Conservation (phyloP, 92 coral and sea anemone species). For the Galaxea fascicularis region DNA sequence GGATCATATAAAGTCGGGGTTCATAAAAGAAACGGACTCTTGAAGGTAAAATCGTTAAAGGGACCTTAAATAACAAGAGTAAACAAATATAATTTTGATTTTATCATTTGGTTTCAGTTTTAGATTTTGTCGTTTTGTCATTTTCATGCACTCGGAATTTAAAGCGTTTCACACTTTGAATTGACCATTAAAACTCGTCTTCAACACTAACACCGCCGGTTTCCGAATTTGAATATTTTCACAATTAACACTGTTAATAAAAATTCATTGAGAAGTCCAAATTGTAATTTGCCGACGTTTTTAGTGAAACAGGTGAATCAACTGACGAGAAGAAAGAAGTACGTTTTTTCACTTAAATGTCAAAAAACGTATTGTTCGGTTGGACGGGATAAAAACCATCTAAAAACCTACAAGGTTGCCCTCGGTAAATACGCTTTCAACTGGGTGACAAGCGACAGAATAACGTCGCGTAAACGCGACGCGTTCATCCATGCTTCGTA, state of each 20-base stretch:
- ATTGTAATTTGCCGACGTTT: conserved; percentile 26
- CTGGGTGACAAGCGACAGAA: conserved; percentile 37
- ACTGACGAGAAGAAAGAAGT: conserved; percentile 5
- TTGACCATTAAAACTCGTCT: not conserved
- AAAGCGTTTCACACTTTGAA: conserved; percentile 31
- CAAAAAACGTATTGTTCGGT: conserved; percentile 16
- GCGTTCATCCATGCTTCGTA: conserved; percentile 24
- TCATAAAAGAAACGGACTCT: too few species aligned
- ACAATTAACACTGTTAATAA: conserved; percentile 14
- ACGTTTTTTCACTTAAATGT: conserved; percentile 20
- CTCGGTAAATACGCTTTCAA: conserved; percentile 18
- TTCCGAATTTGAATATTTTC: conserved; percentile 31
- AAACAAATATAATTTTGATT: too few species aligned
- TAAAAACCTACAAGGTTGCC: conserved; percentile 3
- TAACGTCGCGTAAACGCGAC: not conserved
- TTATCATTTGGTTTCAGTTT: too few species aligned
- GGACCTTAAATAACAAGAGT: too few species aligned
- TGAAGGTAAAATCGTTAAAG: too few species aligned
- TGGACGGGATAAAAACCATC: not conserved
- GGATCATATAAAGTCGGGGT: too few species aligned
- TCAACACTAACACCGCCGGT: conserved; percentile 15
- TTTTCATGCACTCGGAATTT: not conserved
- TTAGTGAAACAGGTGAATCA: conserved; percentile 18
- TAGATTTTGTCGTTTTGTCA: too few species aligned
- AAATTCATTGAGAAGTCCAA: conserved; percentile 19